These are phyloP conservation scores for Aldabrachelys gigantea DNA, from an alignment of 2,113 vertebrate genomes.

Conservation along the genomic window DNA sequence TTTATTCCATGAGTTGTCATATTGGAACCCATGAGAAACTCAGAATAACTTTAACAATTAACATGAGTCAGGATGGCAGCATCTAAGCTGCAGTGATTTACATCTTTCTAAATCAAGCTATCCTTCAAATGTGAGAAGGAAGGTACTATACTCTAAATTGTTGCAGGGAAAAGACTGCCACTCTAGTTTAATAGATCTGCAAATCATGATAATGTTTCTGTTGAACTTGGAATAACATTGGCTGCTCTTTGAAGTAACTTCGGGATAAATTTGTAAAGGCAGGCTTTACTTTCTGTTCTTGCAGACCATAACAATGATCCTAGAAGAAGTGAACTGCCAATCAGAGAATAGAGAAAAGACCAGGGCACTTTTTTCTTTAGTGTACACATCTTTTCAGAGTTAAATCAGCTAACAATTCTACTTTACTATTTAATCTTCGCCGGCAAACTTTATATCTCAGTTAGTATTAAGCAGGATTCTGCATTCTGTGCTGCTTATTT, in stretches of 20 bases:
- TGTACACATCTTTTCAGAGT: neutral
- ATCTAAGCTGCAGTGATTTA: neutral
- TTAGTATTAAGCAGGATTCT: neutral
- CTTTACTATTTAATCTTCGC: constrained; percentile 10
- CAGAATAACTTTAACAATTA: neutral
- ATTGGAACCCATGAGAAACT: neutral
- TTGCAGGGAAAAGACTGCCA: neutral
- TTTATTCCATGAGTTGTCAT: neutral
- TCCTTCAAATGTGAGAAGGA: neutral
- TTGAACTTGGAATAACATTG: constrained; percentile 33
- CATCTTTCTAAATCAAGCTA: neutral
- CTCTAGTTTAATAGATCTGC: neutral
- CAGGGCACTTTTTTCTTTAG: constrained; percentile 1
- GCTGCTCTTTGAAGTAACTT: constrained; percentile 12
- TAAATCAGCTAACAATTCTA: constrained; percentile 8
- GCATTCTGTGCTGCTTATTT: neutral
- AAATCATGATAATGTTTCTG: neutral
- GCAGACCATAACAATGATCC: neutral
- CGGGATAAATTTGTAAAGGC: neutral
- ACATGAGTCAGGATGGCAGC: neutral
- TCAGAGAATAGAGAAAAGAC: neutral
- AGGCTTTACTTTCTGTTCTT: constrained; percentile 5
- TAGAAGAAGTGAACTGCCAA: constrained; percentile 38
- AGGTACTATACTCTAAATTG: neutral
- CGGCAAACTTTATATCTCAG: neutral